These are phyloP conservation scores for Crematogaster levior DNA, from an alignment of 2,888 invertebrate species.

Conservation along the genomic window DNA sequence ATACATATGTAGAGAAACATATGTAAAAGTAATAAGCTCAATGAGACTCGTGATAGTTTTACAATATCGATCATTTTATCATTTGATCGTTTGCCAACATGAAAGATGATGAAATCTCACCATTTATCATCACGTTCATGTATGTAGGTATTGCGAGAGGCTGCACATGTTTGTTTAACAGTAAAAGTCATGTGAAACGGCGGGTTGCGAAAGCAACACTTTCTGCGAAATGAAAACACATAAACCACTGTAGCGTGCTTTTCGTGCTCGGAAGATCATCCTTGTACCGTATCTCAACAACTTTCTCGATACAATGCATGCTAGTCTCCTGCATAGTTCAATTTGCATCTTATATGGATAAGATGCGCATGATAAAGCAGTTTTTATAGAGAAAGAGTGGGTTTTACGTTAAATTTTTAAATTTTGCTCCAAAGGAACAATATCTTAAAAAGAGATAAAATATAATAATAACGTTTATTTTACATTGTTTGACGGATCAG, in stretches of 20 bases:
- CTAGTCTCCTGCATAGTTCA: slow-evolving; percentile 20
- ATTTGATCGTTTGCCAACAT: slow-evolving; percentile 2
- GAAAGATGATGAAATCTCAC: slow-evolving; percentile 9
- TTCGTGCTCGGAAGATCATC: slow-evolving; percentile 6
- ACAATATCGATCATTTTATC: slow-evolving; percentile 1
- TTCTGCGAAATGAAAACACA: slow-evolving; percentile 66
- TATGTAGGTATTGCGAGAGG: slow-evolving; percentile 55
- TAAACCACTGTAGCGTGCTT: slow-evolving; percentile 46
- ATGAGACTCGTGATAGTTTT: slow-evolving; percentile 7
- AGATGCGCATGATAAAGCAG: not conserved
- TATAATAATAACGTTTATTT: not conserved
- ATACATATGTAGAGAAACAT: not conserved
- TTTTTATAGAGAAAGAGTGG: not conserved
- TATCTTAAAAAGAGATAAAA: not conserved
- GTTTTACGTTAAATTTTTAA: not conserved
- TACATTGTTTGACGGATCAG: not conserved
- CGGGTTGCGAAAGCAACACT: slow-evolving; percentile 64
- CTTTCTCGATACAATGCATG: slow-evolving; percentile 6
- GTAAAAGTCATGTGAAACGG: slow-evolving; percentile 61
- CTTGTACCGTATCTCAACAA: slow-evolving; percentile 11
- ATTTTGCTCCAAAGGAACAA: not conserved
- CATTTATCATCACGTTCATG: slow-evolving; percentile 61
- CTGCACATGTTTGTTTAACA: slow-evolving; percentile 66
- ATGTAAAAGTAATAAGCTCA: not conserved
- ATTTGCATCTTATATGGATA: slow-evolving; percentile 8